Evolutionary conservation across 53 echinoderm and acorn worm species (phyloP), one percentile per base, ranked within the genome.

Genomic region (Astropecten irregularis): DNA sequence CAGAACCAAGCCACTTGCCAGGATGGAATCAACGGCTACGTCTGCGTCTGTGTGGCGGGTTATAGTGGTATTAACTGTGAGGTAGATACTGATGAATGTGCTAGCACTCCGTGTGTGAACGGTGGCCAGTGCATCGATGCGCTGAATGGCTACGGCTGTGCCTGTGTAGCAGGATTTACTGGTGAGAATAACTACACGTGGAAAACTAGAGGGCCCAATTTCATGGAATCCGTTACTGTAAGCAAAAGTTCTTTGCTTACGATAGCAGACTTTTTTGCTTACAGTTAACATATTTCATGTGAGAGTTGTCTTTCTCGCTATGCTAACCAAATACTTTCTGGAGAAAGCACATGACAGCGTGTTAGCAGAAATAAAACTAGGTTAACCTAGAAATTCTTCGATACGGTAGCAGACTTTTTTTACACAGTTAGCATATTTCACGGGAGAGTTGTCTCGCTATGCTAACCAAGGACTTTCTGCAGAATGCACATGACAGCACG

Each of bases 1-100:
- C 70, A 48, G 76, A 95, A 95, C 54, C 85, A 92, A 13, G 94
- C 94, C 57, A 57, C 82, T 2, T 93, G 93, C 52, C 23, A 40
- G 27, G 93, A 93, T 79, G 39, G 47, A 3, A 64, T 85, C 65
- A 88, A 88, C 7, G 15, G 37, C 6, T 93, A 82, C 46, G 21
- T 36, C 26, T 93, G 93, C 61, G 0, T n/a, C 18, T 93, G 93
- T 53, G 48, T 74, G 7, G 63, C 76, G 2, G 93, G 88, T 22
- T 79, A 71, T 31, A 69, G 30, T 49, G 76, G 82, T 3, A 19
- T 22, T 11, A 82, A 82, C 71, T 88, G 88, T 49, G 63, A 88
- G 58, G 19, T 50, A 0, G 71, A 82, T 20, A 82, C 56, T 0
- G 50, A 69, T 39, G 79, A 90, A 18, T 90, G 90, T 20, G 88